Base-by-base conservation (phyloP, 2,888 invertebrate species). In the Lagria hirta region DNA sequence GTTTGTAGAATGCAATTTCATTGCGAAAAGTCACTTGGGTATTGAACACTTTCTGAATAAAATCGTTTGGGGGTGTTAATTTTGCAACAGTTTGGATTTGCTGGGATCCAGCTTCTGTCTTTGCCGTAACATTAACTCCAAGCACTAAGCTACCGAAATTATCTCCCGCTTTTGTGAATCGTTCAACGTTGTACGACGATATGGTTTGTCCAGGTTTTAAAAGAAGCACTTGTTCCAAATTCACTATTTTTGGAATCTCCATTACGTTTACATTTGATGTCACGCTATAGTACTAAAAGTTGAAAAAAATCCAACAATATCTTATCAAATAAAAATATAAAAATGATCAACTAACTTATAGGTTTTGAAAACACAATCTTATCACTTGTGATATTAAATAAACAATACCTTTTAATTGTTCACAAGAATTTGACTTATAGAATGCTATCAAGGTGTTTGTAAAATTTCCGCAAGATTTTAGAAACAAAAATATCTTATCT, bases 61-160 rank as follows among this genome's bases (percentile, higher is more conserved):
- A 23, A 26, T 41, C 33, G 24, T 27, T 32, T n/a, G 16, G 45
- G 4, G 60, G 55, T 16, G 49, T 37, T 12, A 44, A 37, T 33
- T 57, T 58, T 1, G 51, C 54, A 7, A 54, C 53, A 6, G 43
- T 15, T 6, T 52, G 24, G 3, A 30, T 43, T 27, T 43, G 12
- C 20, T 48, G 42, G 15, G 41, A 34, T 2, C 21, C 49, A 23
- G 32, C 18, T 13, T 40, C 22, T 8, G 20, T 28, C 27, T 47
- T 35, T 7, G 73, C 41, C 40, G 58, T 64, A 0, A 72, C 17
- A 14, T 56, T 51, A 3, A 66, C 51, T 1, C 68, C 64, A 1
- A 78, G 52, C 61, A 80, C 78, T 0, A 74, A 60, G 51, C 80
- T 79, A 1, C 79, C 79, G 57, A 79, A 80, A 57, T 80, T 80